Evolutionary conservation across 2,888 invertebrate species (phyloP), one percentile per base, ranked within the genome.

Genomic region (Periphyllus acericola): DNA sequence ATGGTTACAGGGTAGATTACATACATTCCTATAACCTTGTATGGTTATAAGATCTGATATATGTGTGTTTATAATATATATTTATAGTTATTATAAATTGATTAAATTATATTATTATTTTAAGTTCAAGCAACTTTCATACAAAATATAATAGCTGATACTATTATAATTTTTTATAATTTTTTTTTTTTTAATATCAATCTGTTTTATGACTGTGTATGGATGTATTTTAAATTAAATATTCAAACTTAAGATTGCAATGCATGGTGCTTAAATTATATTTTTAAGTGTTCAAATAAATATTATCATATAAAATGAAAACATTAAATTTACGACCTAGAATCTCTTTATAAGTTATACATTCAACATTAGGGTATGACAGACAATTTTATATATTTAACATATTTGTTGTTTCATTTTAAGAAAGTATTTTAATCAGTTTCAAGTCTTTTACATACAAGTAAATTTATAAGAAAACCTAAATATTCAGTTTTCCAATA

Each of bases 1-100:
- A 74, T 87, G 87, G 87, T 87, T 80, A 74, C 81, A 80, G 87
- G 87, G 87, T 87, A 87, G 60, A 14, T 81, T 74, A 87, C 29
- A 17, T 32, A 87, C 87, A 81, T 87, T 81, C 81, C 74, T 81
- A 87, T 60, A 46, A 87, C 6, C 60, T 60, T 25, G 36, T 72
- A 21, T 36, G 83, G 72, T 83, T 74, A 36, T 74, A 83, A 36
- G 55, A 83, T 74, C 55, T 74, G n/a, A 11, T 46, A 36, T n/a
- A 21, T 40, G 29, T 55, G 25, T 40, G n/a, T n/a, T n/a, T 80
- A 19, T 68, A n/a, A 32, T 19, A 55, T 21, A 8, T 78, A 5
- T 55, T 17, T 79, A 79, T 36, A 40, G 36, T n/a, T n/a, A n/a
- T 80, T 81, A 36, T 66, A 80, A 80, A 46, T 14, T 46, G n/a